A percentile compares a stretch with the other conserved stretches of the same genome.
Evolutionary conservation across 92 coral and sea anemone species (phyloP).

Genomic region (Porites evermanni): DNA sequence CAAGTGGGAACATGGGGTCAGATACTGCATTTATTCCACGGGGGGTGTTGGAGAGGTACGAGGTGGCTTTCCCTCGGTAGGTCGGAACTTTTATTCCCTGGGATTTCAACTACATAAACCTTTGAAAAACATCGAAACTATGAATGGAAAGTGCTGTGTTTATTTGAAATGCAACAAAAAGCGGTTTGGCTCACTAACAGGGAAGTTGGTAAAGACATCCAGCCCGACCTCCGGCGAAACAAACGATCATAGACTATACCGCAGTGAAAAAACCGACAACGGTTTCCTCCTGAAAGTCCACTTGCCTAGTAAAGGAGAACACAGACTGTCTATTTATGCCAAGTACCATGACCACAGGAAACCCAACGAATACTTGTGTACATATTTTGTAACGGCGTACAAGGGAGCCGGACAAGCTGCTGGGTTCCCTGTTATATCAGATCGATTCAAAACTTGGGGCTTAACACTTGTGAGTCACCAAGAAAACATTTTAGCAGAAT

Average conservation of each 20-base stretch:
- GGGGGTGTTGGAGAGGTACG: constrained; percentile 78
- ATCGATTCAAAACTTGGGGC: constrained; percentile 56
- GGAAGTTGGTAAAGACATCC: constrained; percentile 51
- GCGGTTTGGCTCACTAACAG: constrained; percentile 47
- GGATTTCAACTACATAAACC: constrained; percentile 79
- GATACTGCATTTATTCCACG: constrained; percentile 68
- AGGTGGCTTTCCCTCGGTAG: constrained; percentile 84
- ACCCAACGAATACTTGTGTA: constrained; percentile 63
- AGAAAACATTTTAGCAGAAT: constrained; percentile 73
- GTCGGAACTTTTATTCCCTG: constrained; percentile 65
- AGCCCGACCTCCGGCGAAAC: constrained; percentile 11
- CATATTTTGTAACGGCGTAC: constrained; percentile 72
- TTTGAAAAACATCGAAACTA: constrained; percentile 68
- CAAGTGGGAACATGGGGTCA: constrained; percentile 77
- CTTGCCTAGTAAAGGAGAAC: constrained; percentile 78
- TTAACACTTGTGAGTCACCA: constrained; percentile 59
- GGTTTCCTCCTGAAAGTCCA: constrained; percentile 70
- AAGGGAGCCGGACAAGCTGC: constrained; percentile 65
- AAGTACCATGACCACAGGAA: constrained; percentile 44
- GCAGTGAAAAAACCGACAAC: constrained; percentile 57
- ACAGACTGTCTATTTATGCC: constrained; percentile 72
- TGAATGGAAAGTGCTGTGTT: constrained; percentile 65
- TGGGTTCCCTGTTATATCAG: constrained; percentile 76
- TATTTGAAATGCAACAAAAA: constrained; percentile 62
- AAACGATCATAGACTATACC: constrained; percentile 61